These are phyloP conservation scores for Dicrurus megarhynchus DNA, from an alignment of 2,113 vertebrate genomes.

Conservation along the genomic window DNA sequence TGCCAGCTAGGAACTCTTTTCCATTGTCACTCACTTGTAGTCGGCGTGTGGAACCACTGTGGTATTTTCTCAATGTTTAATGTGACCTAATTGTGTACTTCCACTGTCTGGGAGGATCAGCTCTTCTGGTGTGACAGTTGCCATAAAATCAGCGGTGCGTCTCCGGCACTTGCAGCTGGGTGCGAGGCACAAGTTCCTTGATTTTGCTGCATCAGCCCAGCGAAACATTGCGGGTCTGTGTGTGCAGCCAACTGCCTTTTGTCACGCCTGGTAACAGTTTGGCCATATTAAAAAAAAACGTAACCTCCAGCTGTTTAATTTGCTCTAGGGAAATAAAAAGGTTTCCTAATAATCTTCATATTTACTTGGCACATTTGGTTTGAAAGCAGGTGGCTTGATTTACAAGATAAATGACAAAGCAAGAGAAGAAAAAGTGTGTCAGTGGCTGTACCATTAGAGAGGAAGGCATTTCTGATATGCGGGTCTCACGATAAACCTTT, in stretches of 20 bases:
- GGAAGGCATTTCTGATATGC: neutral
- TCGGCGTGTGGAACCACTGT: neutral
- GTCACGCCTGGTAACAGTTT: neutral
- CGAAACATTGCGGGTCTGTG: fast-evolving
- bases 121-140: neutral
- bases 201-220: neutral
- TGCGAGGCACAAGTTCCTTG: neutral
- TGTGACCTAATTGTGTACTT: conserved; percentile 40
- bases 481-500: neutral
- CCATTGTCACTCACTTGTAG: neutral
- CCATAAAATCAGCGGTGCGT: neutral
- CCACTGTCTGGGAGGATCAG: neutral
- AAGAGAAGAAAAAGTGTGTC: neutral
- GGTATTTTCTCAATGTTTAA: conserved; percentile 14
- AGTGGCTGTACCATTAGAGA: neutral
- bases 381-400: neutral
- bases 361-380: neutral
- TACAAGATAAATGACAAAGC: neutral
- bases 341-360: neutral
- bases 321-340: neutral
- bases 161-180: neutral
- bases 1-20: neutral
- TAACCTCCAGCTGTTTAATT: neutral
- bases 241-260: neutral
- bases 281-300: neutral